Conservation (phyloP, 2,888 invertebrate species). For the Colostygia pectinataria region DNA sequence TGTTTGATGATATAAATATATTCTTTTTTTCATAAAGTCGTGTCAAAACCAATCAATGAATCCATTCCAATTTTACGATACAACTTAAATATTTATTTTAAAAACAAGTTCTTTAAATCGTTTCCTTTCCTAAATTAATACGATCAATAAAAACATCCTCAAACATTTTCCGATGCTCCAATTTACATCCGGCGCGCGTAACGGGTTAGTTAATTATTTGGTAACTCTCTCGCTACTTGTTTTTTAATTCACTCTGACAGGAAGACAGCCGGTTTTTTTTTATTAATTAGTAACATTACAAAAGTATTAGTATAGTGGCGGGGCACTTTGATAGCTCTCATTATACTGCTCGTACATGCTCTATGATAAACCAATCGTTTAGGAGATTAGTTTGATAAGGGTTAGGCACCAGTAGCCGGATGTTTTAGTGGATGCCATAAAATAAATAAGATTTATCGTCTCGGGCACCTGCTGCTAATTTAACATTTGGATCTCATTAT, state of each 20-base stretch:
- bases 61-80: constrained; percentile 6
- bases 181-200: constrained; percentile 36
- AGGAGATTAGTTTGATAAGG: constrained; percentile 36
- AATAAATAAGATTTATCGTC: constrained; percentile 36
- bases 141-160: constrained; percentile 32
- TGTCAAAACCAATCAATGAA: constrained; percentile 6
- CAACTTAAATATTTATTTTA: constrained; percentile 22
- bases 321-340: constrained; percentile 40
- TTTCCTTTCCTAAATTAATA: constrained; percentile 30
- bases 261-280: constrained; percentile 56
- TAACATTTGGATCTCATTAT: constrained; percentile 26
- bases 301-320: constrained; percentile 38
- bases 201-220: constrained; percentile 47
- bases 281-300: constrained; percentile 60
- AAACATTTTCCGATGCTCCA: constrained; percentile 30
- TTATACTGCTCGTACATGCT: constrained; percentile 34
- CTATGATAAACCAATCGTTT: constrained; percentile 37
- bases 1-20: neutral
- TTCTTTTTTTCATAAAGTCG: neutral
- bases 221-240: constrained; percentile 49
- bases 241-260: constrained; percentile 49
- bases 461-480: constrained; percentile 32
- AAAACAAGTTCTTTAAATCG: constrained; percentile 25
- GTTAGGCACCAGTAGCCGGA: constrained; percentile 36
- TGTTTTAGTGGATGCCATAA: constrained; percentile 37